Base-by-base conservation (phyloP, 1,140 invertebrate genomes). In the Atta texana region DNA sequence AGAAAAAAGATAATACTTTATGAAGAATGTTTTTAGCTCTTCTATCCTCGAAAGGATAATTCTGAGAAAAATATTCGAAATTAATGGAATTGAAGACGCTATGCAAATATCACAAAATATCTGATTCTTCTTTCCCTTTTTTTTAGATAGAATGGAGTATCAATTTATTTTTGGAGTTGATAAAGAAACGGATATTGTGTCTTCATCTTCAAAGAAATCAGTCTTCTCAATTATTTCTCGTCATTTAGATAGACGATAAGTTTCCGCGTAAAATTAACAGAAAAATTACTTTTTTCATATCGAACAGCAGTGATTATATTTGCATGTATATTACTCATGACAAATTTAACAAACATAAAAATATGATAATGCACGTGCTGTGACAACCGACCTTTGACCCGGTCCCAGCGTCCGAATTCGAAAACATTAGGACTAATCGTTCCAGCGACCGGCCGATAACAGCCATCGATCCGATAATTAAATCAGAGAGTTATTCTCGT, bases 401-500 rank as follows among this genome's bases (percentile, higher is more conserved):
- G 39, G 75, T 69, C 28, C 12, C 66, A 18, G n/a, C 12, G 34
- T 75, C 14, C 14, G 59, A 16, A 24, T 34, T 18, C 21, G 28
- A 71, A 28, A 75, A 34, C 14, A 18, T 44, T 59, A 18, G 31
- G 55, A 55, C 68, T 61, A 53, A 72, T 72, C 75, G 59, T 34
- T 14, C 44, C 2, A 44, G 44, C 28, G 28, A 31, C 28, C 28
- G 28, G 3, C 59, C 77, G 77, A 88, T 88, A 91, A 86, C 63
- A 89, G 81, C 87, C 91, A 81, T 91, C 93, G 93, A 93, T 94
- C 76, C 91, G 92, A 94, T 95, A 95, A 95, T 95, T 95, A 95
- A 95, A 95, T 94, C 93, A 92, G 87, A 92, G 92, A 95, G 93
- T 94, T 95, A 95, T 95, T 95, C 94, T 86, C 93, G 92, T 95